Evolutionary conservation across 2,888 invertebrate genomes (phyloP).

Genomic region (Nomada fabriciana): DNA sequence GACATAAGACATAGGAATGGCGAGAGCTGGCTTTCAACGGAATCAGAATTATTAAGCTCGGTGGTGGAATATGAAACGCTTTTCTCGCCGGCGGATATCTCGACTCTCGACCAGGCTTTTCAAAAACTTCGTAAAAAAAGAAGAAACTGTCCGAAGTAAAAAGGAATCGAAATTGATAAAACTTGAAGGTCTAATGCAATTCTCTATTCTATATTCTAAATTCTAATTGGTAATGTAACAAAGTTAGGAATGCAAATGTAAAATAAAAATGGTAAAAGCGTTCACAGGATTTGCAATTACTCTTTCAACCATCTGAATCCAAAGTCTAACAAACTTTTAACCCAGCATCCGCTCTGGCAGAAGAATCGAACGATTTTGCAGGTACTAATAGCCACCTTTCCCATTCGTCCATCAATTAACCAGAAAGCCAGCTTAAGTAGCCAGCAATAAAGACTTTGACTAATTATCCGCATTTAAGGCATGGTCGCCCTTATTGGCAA

Average conservation of each 20-base stretch:
- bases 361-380: too few relatives aligned
- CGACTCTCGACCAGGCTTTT: neutral
- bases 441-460: conserved; percentile 70
- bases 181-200: too few relatives aligned
- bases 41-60: conserved; percentile 47
- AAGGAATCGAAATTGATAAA: too few relatives aligned
- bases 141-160: too few relatives aligned
- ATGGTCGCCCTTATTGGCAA: conserved; percentile 68
- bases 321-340: too few relatives aligned
- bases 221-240: too few relatives aligned
- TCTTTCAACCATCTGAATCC: too few relatives aligned
- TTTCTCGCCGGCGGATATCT: neutral
- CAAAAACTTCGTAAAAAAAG: neutral
- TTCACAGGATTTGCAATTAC: too few relatives aligned
- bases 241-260: too few relatives aligned
- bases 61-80: conserved; percentile 35
- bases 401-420: neutral
- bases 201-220: too few relatives aligned
- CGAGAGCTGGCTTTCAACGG: conserved; percentile 26
- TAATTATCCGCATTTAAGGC: conserved; percentile 74
- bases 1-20: conserved; percentile 8
- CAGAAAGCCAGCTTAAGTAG: conserved; percentile 69
- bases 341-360: neutral
- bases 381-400: too few relatives aligned
- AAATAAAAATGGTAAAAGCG: too few relatives aligned